These are phyloP conservation scores for Morelia viridis DNA, from an alignment of 2,797 vertebrate genomes.

Conservation along the genomic window DNA sequence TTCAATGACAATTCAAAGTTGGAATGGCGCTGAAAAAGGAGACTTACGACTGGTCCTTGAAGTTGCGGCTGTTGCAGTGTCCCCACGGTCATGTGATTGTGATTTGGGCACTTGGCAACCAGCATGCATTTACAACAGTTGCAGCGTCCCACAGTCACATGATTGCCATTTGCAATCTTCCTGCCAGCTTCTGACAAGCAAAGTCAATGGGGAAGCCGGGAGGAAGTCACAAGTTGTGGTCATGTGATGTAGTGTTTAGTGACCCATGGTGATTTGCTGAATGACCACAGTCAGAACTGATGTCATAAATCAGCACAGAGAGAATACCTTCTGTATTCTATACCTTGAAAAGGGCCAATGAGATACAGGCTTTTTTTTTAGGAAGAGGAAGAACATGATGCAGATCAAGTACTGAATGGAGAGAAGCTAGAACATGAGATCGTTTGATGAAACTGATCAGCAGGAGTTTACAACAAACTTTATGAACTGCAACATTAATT, in stretches of 20 bases:
- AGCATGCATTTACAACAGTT: background rate
- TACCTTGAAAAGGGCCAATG: background rate
- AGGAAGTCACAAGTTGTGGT: background rate
- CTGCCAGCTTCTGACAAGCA: background rate
- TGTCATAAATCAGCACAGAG: background rate
- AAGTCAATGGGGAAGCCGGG: background rate
- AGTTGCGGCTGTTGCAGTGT: background rate
- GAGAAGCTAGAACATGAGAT: background rate
- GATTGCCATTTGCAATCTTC: background rate
- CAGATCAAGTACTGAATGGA: background rate
- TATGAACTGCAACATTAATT: background rate
- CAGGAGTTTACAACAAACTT: background rate
- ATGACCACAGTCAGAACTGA: background rate
- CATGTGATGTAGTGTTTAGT: background rate
- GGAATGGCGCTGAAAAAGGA: background rate
- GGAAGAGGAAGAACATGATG: background rate
- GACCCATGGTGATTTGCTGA: background rate
- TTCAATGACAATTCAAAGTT: background rate
- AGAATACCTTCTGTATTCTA: background rate
- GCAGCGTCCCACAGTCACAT: background rate
- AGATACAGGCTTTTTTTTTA: background rate
- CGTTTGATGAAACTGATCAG: slow-evolving; percentile 6
- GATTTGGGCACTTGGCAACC: background rate
- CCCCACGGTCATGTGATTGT: background rate
- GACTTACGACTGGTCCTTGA: background rate